A percentile compares a stretch with the other conserved stretches of the same genome.
Conservation (phyloP, 2,113 vertebrate genomes). For the Phycodurus eques region DNA sequence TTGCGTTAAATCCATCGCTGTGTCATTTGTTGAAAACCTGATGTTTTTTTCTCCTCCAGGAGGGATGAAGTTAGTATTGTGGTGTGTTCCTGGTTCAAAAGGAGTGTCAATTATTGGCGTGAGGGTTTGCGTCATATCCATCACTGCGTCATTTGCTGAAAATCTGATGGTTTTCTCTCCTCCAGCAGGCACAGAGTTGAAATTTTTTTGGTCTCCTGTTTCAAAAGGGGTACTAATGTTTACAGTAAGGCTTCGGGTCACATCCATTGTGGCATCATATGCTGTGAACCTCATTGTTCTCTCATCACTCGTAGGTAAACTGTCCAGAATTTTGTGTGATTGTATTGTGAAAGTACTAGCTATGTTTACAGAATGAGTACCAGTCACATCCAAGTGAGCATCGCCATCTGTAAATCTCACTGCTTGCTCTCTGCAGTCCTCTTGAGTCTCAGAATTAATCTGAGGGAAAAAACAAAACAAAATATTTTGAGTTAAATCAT, state of each 20-base stretch:
- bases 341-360: not conserved
- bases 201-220: not conserved
- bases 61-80: not conserved
- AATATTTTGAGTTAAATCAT: not conserved
- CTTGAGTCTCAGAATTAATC: conserved; percentile 33
- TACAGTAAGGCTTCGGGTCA: conserved; percentile 30
- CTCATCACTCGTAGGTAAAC: not conserved
- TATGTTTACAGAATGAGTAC: conserved; percentile 12
- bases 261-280: conserved; percentile 20
- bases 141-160: not conserved
- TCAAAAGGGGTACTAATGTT: conserved; percentile 4
- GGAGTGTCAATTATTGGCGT: conserved; percentile 24
- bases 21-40: conserved; percentile 34
- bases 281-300: conserved; percentile 16
- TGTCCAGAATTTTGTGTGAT: not conserved
- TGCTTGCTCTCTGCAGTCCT: conserved; percentile 30
- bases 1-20: conserved; percentile 32
- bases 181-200: not conserved
- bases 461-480: conserved; percentile 8
- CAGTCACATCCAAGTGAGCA: conserved; percentile 17
- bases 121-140: conserved; percentile 18
- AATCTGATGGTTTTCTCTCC: conserved; percentile 30
- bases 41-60: conserved; percentile 16
- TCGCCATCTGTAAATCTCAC: conserved; percentile 7
- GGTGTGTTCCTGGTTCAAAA: not conserved